phyloP scores from a whole-genome alignment of 64 coral and sea anemone genomes.

The Montipora foliosa region DNA sequence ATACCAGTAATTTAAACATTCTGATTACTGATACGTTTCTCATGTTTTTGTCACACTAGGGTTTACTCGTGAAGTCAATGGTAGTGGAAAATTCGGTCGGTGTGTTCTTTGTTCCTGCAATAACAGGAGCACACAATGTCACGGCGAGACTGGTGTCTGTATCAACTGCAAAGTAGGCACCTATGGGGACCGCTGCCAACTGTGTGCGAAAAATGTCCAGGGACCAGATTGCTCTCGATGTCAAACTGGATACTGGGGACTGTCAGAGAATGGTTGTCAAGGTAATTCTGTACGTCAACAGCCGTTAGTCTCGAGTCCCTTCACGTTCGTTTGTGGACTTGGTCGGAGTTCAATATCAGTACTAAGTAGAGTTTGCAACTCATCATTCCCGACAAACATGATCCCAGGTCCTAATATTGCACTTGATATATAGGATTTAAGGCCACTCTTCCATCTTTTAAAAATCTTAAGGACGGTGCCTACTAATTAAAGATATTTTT shows the following conservation, averaged over 20 bases:
- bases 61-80: constrained; percentile 75
- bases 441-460: no score
- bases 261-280: constrained; percentile 75
- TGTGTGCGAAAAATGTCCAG: constrained; percentile 80
- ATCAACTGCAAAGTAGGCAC: constrained; percentile 83
- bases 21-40: not conserved
- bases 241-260: constrained; percentile 76
- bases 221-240: constrained; percentile 80
- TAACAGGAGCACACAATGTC: constrained; percentile 76
- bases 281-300: constrained; percentile 32
- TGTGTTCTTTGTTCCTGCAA: constrained; percentile 92
- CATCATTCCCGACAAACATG: no score
- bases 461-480: no score
- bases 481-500: no score
- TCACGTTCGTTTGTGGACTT: no score
- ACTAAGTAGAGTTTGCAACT: no score
- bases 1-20: not conserved
- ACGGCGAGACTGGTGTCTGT: constrained; percentile 78
- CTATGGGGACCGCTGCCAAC: constrained; percentile 75
- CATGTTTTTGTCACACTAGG: constrained; percentile 17
- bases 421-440: no score
- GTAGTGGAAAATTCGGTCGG: constrained; percentile 49
- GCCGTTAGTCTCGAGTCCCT: not conserved
- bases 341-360: not conserved
- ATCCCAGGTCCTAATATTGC: no score